Evolutionary conservation across 2,888 invertebrate genomes (phyloP), one percentile per base, ranked within the genome.

Genomic region (Cactoblastis cactorum): DNA sequence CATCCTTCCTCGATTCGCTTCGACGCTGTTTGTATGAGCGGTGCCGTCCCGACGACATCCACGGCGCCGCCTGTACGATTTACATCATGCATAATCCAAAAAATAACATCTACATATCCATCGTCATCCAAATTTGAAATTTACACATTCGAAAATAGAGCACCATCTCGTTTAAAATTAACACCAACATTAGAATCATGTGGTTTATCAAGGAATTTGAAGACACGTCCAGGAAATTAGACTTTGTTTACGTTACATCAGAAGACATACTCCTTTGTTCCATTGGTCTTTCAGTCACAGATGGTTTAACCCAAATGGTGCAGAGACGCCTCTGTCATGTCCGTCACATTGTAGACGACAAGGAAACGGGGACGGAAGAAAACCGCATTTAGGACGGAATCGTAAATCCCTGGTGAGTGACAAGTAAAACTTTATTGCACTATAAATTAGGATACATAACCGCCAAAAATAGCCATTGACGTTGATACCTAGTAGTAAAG

Each of bases 391-490:
- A 78, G 87, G 83, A 77, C 87, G 82, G 70, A 67, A 56, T 66
- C 86, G 76, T 88, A 88, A 88, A 89, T 83, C 79, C 78, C 71
- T 56, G 62, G 43, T 77, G 84, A 88, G 86, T 89, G 88, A 89
- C 88, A 89, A 83, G 83, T 81, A 75, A 84, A 83, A 85, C 75
- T 88, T 88, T 89, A 88, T 83, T 69, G 80, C 75, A 72, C 80
- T 76, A 83, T 88, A 87, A 88, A 89, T 84, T 83, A 76, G 73
- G 73, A 82, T 78, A 75, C 77, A 82, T 78, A 77, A 74, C 69
- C 65, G 64, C 75, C 81, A 74, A 80, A 83, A 85, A 87, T 89
- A 87, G 84, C 62, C 76, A 81, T 82, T 79, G 79, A 73, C 73
- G 71, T 69, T 76, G 77, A 78, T 83, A 77, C 74, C 75, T 76